phyloP scores from a whole-genome alignment of 2,113 vertebrate genomes.

The Canis aureus region DNA sequence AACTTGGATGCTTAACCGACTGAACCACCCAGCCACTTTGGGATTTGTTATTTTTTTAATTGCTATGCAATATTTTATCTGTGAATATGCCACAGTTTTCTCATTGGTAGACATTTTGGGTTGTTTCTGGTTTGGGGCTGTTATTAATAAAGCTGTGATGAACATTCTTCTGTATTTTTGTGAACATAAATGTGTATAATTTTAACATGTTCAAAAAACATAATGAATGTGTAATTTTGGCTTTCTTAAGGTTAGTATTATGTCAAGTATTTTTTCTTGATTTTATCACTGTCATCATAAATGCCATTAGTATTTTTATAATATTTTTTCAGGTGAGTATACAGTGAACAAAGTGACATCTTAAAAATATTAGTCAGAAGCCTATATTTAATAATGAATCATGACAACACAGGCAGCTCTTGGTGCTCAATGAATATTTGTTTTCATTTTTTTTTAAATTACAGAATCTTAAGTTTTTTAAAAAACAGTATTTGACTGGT shows the following conservation, averaged over 20 bases:
- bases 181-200: not conserved
- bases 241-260: not conserved
- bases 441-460: not conserved
- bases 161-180: not conserved
- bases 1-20: not conserved
- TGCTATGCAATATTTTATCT: not conserved
- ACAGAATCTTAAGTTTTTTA: not conserved
- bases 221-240: not conserved
- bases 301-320: slow-evolving; percentile 5
- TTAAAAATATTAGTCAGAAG: not conserved
- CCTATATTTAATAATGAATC: not conserved
- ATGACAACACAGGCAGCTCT: not conserved
- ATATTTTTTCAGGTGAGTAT: not conserved
- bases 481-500: not conserved
- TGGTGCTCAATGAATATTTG: not conserved
- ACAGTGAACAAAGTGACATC: not conserved
- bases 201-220: not conserved
- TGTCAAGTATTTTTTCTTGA: not conserved
- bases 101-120: not conserved
- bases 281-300: not conserved
- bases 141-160: not conserved
- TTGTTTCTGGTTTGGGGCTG: not conserved
- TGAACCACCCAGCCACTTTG: not conserved
- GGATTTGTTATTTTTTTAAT: not conserved
- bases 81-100: not conserved